These are phyloP conservation scores for Teleogryllus occipitalis DNA, from an alignment of 1,140 invertebrate species.

Conservation along the genomic window DNA sequence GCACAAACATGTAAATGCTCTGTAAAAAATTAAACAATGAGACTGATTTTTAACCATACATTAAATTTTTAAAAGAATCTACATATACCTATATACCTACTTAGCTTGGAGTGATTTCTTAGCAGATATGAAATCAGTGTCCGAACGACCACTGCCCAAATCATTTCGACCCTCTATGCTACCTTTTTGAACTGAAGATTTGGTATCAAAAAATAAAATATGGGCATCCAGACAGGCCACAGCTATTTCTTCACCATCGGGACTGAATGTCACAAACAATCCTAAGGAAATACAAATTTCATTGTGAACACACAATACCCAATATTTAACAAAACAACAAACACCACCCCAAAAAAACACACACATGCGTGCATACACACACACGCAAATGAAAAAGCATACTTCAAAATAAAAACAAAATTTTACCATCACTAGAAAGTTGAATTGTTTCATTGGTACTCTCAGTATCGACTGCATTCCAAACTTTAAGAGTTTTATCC, in stretches of 20 bases:
- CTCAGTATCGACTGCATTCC: constrained; percentile 81
- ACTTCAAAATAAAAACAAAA: background rate
- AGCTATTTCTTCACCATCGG: constrained; percentile 84
- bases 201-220: constrained; percentile 75
- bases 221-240: constrained; percentile 84
- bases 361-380: too few relatives aligned
- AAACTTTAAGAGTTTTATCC: constrained; percentile 87
- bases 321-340: background rate
- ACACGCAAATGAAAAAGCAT: background rate
- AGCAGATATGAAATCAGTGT: constrained; percentile 80
- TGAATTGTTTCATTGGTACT: constrained; percentile 74
- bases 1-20: constrained; percentile 79
- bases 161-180: constrained; percentile 81
- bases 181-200: constrained; percentile 55
- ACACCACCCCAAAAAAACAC: background rate
- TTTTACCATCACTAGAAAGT: constrained; percentile 65
- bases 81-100: constrained; percentile 45
- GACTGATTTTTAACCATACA: background rate
- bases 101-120: constrained; percentile 76
- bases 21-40: constrained; percentile 40
- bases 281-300: constrained; percentile 33
- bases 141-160: constrained; percentile 70
- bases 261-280: constrained; percentile 72
- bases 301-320: background rate
- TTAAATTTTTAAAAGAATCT: background rate